phyloP scores from a whole-genome alignment of 1,140 invertebrate genomes.

The Zaprionus camerounensis region DNA sequence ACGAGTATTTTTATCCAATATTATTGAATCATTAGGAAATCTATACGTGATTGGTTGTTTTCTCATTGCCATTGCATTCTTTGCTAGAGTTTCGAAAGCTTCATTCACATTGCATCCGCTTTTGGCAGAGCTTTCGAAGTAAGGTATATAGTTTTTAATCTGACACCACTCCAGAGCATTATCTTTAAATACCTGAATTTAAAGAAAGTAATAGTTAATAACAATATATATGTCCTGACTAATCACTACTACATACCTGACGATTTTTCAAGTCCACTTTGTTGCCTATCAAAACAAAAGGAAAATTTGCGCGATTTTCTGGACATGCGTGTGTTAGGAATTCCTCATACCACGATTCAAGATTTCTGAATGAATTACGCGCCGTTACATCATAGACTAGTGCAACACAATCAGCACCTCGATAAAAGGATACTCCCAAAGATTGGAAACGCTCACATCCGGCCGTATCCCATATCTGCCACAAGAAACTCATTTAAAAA shows the following conservation, averaged over 20 bases:
- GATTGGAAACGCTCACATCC: constrained; percentile 99
- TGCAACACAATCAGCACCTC: constrained; percentile 99
- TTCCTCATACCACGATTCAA: constrained; percentile 99
- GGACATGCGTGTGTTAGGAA: constrained; percentile 99
- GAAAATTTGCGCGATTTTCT: constrained; percentile 98
- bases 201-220: neutral
- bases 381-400: constrained; percentile 99
- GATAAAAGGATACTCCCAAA: constrained; percentile 98
- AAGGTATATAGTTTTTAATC: constrained; percentile 92
- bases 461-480: constrained; percentile 99
- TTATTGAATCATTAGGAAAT: neutral
- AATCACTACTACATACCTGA: constrained; percentile 87
- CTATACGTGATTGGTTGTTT: neutral
- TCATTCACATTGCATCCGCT: constrained; percentile 98
- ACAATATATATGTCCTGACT: neutral
- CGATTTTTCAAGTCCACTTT: constrained; percentile 99
- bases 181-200: constrained; percentile 91
- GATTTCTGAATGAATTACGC: constrained; percentile 97
- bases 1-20: neutral
- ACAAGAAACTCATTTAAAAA: constrained; percentile 1
- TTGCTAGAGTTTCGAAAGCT: constrained; percentile 98
- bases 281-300: constrained; percentile 99
- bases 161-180: constrained; percentile 99
- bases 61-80: constrained; percentile 86
- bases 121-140: constrained; percentile 93